Conservation (phyloP, 2,113 vertebrate genomes). For the Podocnemis expansa region DNA sequence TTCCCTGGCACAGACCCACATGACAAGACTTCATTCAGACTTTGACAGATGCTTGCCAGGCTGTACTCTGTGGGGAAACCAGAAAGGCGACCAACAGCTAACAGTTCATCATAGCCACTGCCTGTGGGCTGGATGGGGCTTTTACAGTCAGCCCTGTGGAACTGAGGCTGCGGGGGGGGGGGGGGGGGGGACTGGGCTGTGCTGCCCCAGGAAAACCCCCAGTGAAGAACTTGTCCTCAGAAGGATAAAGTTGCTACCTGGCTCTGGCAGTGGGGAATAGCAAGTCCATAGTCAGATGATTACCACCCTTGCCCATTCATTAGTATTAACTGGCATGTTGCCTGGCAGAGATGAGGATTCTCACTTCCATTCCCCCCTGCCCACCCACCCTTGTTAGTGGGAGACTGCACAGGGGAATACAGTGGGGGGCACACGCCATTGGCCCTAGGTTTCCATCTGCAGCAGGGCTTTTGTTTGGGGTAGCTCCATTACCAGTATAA, state of each 20-base stretch:
- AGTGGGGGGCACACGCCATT: too few species aligned
- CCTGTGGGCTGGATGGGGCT: not conserved
- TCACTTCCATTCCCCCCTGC: too few species aligned
- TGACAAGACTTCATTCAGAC: not conserved
- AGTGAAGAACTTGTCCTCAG: not conserved
- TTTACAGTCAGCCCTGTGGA: fast-evolving
- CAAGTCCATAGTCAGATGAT: not conserved
- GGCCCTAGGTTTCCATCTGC: not conserved
- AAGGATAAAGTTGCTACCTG: too few species aligned
- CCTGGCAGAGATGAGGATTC: not conserved
- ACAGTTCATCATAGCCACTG: not conserved
- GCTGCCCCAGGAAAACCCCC: fast-evolving
- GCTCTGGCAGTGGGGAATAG: not conserved
- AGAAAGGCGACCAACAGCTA: not conserved
- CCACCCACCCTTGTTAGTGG: not conserved
- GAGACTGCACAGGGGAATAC: not conserved
- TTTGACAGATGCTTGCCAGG: not conserved
- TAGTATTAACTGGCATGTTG: not conserved
- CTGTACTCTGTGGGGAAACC: not conserved
- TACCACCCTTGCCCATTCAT: not conserved
- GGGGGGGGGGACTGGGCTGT: too few species aligned
- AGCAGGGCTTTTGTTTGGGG: not conserved
- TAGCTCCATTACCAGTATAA: not conserved
- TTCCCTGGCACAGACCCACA: not conserved
- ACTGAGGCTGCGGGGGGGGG: too few species aligned